These are phyloP conservation scores for Sinocyclocheilus anshuiensis DNA, from an alignment of 2,113 vertebrate species.

Conservation along the genomic window DNA sequence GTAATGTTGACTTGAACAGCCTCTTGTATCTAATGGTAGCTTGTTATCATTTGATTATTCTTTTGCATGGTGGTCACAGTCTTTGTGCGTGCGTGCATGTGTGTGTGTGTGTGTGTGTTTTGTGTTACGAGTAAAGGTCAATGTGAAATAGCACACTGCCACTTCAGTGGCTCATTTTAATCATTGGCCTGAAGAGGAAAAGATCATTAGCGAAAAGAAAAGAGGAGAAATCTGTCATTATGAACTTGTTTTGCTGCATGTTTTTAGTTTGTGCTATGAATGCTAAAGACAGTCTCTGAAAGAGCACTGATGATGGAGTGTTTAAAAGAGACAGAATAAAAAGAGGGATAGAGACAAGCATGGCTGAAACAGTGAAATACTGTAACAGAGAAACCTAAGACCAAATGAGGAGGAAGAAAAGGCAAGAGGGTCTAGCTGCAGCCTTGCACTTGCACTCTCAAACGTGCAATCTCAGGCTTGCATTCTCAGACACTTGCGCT, in stretches of 20 bases:
- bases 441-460: too few species aligned
- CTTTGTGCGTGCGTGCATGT: background rate
- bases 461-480: too few species aligned
- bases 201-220: conserved; percentile 35
- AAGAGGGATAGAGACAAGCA: background rate
- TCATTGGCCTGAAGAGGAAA: conserved; percentile 24
- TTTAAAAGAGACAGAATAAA: background rate
- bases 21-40: conserved; percentile 33
- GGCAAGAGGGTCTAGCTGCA: too few species aligned
- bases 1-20: conserved; percentile 4
- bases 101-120: background rate
- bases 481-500: too few species aligned
- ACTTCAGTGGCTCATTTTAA: conserved; percentile 48
- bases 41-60: conserved; percentile 39
- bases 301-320: background rate
- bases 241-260: conserved; percentile 28
- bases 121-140: conserved; percentile 44
- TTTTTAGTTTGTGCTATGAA: conserved; percentile 18
- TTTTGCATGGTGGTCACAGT: conserved; percentile 1
- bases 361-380: background rate
- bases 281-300: conserved; percentile 20
- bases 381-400: background rate
- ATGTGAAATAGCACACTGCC: conserved; percentile 41
- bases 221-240: conserved; percentile 25
- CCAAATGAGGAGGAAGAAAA: background rate